Base-by-base conservation (phyloP, 1,140 invertebrate genomes). In the Brachionus asplanchnoidis region DNA sequence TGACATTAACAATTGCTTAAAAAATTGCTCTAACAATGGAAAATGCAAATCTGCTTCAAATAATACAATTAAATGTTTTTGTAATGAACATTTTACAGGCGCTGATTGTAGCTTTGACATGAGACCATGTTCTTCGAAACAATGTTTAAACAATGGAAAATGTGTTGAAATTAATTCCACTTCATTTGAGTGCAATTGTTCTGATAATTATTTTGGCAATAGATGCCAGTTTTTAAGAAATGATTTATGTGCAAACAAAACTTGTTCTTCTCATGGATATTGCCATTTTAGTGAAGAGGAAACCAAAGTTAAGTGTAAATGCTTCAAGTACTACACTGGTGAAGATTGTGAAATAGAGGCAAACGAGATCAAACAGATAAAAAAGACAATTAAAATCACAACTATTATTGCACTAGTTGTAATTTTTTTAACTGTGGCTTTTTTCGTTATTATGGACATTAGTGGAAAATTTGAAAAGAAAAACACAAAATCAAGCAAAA, bases 361-460 rank as follows among this genome's bases (percentile, higher is more conserved):
- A 17, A 40, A 80, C 20, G 78, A 80, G 32, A 65, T 65, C 5
- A 80, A 23, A 9, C 9, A n/a, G 46, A 56, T 80, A 14, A 56
- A 80, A 23, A 23, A 36, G 23, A 50, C 20, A 23, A 56, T 80
- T 9, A 60, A 4, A 40, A 23, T 36, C 17, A 36, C 44, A 12
- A 40, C 78, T 12, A 80, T 80, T 17, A 53, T 80, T 65, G 78
- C 78, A 23, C 2, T 53, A n/a, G 50, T 56, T n/a, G 23, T 80
- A 5, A 56, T 80, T n/a, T 14, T 56, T 32, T 36, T 65, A 20
- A 65, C 40, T 3, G 26, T 40, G 26, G 28, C 56, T 40, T 60
- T 42, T 40, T 17, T 75, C 9, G 9, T 75, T 17, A 17, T 75
- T 17, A 23, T 75, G 12, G 70, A 75, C 20, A 17, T 75, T 44